Evolutionary conservation across 2,797 vertebrate genomes (phyloP), one percentile per base, ranked within the genome.

Genomic region (Saxicola maurus): DNA sequence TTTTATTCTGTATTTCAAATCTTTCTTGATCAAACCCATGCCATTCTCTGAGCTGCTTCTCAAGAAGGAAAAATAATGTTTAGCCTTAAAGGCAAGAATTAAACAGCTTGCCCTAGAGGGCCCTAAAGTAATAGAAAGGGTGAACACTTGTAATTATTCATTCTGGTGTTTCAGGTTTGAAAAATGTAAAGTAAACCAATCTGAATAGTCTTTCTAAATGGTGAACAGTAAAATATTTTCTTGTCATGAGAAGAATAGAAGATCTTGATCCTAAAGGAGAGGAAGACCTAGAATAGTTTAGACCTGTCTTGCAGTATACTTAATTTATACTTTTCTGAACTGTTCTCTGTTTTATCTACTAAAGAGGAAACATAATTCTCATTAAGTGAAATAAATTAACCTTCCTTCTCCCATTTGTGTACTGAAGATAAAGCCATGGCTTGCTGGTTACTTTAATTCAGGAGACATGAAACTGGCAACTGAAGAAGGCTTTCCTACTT

Each of bases 1-100:
- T 94, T 87, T 87, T 83, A 60, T 71, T 94, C 59, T 65, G 13
- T 68, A 49, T 82, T 92, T 88, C 65, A 90, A 80, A 61, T 94
- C 52, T 79, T 94, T 92, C 82, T 79, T 88, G 80, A 89, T 94
- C 74, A 91, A 82, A 86, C 40, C 27, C 17, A 9, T 89, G 57
- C 78, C 57, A 59, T 89, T 87, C 60, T 87, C 82, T 79, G 64
- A 78, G 77, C 67, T 75, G 52, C 48, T 76, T 87, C 77, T 87
- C 0, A 2, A 83, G 85, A 75, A 91, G 82, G 66, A 87, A 87
- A 91, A 86, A 69, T 31, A 73, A 10, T 60, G 72, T 87, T 91
- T 81, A 90, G 56, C 62, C 59, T 87, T 75, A 69, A 90, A 93
- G 90, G 83, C 59, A 83, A 66, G 84, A 91, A 83, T 87, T 72